phyloP scores from a whole-genome alignment of 2,797 vertebrate species.

The Spinus pinus region DNA sequence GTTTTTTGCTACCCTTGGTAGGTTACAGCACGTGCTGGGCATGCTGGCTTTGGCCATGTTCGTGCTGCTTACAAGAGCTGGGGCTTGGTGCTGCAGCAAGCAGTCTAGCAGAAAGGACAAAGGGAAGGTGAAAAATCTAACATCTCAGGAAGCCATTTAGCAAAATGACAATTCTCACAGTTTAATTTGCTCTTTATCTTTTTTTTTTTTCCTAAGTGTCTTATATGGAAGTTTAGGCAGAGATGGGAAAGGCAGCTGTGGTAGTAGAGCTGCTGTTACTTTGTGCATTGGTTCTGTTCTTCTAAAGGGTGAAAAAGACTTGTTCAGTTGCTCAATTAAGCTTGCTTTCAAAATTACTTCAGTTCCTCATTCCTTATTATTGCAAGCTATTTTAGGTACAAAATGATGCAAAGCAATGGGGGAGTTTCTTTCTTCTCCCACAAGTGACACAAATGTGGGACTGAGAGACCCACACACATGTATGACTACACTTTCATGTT shows the following conservation, averaged over 20 bases:
- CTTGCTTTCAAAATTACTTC: not conserved
- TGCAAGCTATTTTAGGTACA: not conserved
- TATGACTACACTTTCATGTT: not conserved
- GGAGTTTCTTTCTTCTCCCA: not conserved
- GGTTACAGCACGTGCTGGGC: rapidly evolving
- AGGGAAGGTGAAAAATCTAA: not conserved
- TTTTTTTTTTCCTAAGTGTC: not conserved
- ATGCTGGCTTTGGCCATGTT: rapidly evolving
- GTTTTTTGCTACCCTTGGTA: not conserved
- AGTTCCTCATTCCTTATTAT: not conserved
- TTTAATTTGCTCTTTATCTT: not conserved
- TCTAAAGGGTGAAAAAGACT: not conserved
- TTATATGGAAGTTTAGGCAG: not conserved
- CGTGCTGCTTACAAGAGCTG: not conserved
- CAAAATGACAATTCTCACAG: not conserved
- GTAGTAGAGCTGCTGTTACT: not conserved
- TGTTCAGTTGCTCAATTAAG: not conserved
- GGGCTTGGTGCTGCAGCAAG: not conserved
- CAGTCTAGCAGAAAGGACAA: not conserved
- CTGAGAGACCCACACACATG: not conserved
- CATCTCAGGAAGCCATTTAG: not conserved
- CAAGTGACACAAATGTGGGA: not conserved
- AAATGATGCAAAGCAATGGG: not conserved
- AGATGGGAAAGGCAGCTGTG: not conserved
- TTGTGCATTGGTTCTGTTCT: not conserved